Base-by-base conservation (phyloP, 2,113 vertebrate genomes). In the Dunckerocampus dactyliophorus region DNA sequence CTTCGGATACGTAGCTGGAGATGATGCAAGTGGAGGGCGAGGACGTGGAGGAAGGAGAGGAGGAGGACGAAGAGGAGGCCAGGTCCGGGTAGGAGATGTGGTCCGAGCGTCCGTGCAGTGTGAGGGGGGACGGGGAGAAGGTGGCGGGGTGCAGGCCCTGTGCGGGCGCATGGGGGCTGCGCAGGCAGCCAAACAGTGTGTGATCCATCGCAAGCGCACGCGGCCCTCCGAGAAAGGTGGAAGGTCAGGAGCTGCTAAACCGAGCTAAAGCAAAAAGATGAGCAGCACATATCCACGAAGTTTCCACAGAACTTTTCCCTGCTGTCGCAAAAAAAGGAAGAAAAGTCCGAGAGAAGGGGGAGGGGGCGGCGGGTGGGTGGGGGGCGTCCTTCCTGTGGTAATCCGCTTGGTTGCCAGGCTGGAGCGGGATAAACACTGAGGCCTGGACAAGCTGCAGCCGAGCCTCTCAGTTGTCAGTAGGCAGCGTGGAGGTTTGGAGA, bases 71-170 rank as follows among this genome's bases (percentile, higher is more conserved):
- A 0, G 85, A 87, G 10, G 89, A 92, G 75, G 92, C 92, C 85
- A 98, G 90, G 88, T 98, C 96, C 0, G 96, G 93, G 88, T 97
- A 98, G 87, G 94, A 95, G 92, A 97, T 93, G 82, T 95, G 95
- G 87, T 98, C 96, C 15, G 96, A 93, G 89, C 96, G 93, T 84
- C 95, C 95, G 65, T 97, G 95, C 61, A 98, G 90, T 52, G 94
- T 91, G 47, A 97, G 90, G 13, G 95, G 91, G 19, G 95, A 96
- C 89, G 94, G 94, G 62, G 94, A 89, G 84, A 98, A 92, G 68
- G 90, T 95, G 68, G 90, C 96, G 3, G 95, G 94, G 84, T 98
- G 96, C 89, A 98, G 92, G 88, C 92, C 92, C 90, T 97, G 96
- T 0, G 93, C 92, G 0, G 94, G 83, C 85, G 92, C 92, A 71